Conservation (phyloP, 2,113 vertebrate genomes). For the Beaufortia kweichowensis region DNA sequence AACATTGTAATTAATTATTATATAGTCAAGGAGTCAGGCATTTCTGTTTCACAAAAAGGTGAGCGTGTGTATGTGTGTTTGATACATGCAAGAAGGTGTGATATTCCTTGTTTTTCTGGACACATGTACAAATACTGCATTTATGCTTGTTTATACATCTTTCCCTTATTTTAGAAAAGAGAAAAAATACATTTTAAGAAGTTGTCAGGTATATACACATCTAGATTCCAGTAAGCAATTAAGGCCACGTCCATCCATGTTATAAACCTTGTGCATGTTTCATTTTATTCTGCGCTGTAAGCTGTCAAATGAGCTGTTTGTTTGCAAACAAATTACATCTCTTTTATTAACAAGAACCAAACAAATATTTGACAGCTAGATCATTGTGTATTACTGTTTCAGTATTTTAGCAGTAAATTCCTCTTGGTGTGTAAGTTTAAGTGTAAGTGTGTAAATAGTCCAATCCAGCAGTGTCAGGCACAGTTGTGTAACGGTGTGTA, state of each 20-base stretch:
- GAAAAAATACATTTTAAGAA: too few relatives aligned
- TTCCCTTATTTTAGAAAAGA: not conserved
- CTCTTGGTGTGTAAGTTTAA: not conserved
- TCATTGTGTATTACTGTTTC: not conserved
- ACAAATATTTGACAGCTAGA: conserved; percentile 16
- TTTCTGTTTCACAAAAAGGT: conserved; percentile 28
- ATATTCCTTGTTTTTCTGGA: not conserved
- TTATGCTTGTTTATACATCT: not conserved
- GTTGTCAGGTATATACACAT: too few relatives aligned
- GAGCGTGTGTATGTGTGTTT: conserved; percentile 9
- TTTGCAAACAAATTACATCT: not conserved
- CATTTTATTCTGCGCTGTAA: not conserved
- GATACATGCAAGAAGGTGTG: not conserved
- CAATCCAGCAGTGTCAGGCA: not conserved
- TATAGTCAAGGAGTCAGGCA: conserved; percentile 9
- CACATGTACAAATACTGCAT: not conserved
- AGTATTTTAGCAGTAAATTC: not conserved
- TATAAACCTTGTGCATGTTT: not conserved
- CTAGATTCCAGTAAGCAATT: not conserved
- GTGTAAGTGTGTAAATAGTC: not conserved
- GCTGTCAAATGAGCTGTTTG: conserved; percentile 4
- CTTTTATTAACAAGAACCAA: not conserved
- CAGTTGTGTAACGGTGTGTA: not conserved
- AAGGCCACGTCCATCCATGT: not conserved
- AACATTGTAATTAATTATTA: conserved; percentile 42